A percentile compares a stretch with the other conserved stretches of the same genome.
Evolutionary conservation across 2,113 vertebrate genomes (phyloP).

Genomic region (Gymnorhina tibicen): DNA sequence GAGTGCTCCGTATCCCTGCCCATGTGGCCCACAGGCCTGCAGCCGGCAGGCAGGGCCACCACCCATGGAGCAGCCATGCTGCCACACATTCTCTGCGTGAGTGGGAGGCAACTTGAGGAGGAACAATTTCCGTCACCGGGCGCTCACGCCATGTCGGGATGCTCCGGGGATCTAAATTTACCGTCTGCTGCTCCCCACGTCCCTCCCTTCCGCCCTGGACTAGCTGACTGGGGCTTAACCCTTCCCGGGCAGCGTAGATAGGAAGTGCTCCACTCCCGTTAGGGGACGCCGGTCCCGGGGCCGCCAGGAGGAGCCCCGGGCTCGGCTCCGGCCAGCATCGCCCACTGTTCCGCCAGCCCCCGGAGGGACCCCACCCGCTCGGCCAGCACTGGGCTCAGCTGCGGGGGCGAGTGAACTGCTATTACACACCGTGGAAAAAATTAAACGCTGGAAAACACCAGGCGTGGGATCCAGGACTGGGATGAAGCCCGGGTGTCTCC

Average conservation of each 20-base stretch:
- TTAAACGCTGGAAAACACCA: slow-evolving; percentile 41
- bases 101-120: not conserved
- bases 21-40: not conserved
- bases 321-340: accelerated
- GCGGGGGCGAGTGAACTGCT: not conserved
- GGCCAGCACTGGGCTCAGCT: not conserved
- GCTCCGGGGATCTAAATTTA: slow-evolving; percentile 43
- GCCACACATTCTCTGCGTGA: not conserved
- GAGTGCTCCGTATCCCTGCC: accelerated
- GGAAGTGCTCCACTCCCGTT: accelerated
- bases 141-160: not conserved
- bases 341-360: accelerated
- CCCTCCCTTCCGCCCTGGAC: slow-evolving; percentile 40
- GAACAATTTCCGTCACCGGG: not conserved
- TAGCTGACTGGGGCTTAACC: not conserved
- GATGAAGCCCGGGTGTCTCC: not conserved
- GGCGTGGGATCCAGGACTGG: not conserved
- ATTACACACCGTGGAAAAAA: slow-evolving; percentile 56
- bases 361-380: accelerated
- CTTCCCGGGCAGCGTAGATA: accelerated
- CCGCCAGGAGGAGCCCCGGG: not conserved
- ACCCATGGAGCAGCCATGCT: not conserved
- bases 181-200: not conserved
- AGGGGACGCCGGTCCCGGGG: accelerated
- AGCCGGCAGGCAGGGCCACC: not conserved